phyloP scores from a whole-genome alignment of 2,888 invertebrate genomes.

The Lathronympha strigana region DNA sequence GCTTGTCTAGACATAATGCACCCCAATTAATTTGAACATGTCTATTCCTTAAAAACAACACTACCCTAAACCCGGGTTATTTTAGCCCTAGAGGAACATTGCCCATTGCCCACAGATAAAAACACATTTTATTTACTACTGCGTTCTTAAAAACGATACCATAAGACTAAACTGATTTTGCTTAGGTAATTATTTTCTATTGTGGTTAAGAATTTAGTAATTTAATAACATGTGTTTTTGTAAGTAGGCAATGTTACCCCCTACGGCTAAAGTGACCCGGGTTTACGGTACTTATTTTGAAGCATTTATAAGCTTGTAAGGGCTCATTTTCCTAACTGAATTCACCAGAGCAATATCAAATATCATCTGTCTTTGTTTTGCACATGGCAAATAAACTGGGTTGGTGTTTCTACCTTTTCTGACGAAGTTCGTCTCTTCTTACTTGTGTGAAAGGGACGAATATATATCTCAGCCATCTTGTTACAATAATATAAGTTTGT shows the following conservation, averaged over 20 bases:
- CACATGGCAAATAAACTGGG: not conserved
- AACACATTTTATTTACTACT: too few relatives aligned
- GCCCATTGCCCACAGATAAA: too few relatives aligned
- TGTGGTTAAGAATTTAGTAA: too few relatives aligned
- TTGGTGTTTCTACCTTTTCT: not conserved
- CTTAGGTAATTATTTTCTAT: too few relatives aligned
- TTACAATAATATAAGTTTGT: too few relatives aligned
- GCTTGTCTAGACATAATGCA: constrained; percentile 70
- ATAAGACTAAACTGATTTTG: too few relatives aligned
- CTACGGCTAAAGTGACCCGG: too few relatives aligned
- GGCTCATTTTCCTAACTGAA: not conserved
- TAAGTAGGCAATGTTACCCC: too few relatives aligned
- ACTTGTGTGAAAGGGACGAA: not conserved
- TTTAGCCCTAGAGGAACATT: too few relatives aligned
- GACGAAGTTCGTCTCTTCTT: not conserved
- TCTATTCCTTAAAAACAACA: constrained; percentile 32
- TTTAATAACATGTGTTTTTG: too few relatives aligned
- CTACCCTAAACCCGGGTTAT: too few relatives aligned
- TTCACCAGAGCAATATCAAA: not conserved
- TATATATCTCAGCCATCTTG: not conserved
- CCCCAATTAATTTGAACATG: constrained; percentile 47
- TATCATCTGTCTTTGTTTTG: not conserved
- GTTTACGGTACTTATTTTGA: not conserved
- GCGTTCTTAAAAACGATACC: too few relatives aligned
- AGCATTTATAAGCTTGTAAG: not conserved